These are phyloP conservation scores for Myodes glareolus DNA, from an alignment of 2,113 vertebrate genomes.

Conservation along the genomic window DNA sequence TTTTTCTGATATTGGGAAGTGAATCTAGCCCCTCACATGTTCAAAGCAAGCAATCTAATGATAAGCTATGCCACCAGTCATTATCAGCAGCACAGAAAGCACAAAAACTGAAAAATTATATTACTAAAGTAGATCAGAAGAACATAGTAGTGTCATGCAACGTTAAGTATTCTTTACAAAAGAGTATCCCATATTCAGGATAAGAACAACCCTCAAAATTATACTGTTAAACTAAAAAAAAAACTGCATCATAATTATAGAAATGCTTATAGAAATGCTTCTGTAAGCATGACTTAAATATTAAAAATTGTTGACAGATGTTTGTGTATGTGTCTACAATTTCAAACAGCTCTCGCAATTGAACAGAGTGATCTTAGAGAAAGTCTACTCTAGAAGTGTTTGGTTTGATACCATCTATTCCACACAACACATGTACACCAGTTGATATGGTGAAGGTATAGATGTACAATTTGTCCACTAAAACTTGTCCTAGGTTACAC, in stretches of 20 bases:
- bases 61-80: too few relatives aligned
- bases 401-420: not conserved
- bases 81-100: not conserved
- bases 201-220: not conserved
- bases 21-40: not conserved
- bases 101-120: not conserved
- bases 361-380: not conserved
- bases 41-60: not conserved
- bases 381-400: not conserved
- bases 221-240: slow-evolving; percentile 14
- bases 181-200: not conserved
- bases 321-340: not conserved
- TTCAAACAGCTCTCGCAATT: not conserved
- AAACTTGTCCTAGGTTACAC: not conserved
- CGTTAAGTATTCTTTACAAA: not conserved
- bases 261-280: too few relatives aligned
- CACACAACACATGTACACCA: not conserved
- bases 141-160: not conserved
- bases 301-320: not conserved
- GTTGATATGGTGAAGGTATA: not conserved
- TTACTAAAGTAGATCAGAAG: not conserved
- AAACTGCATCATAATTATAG: not conserved
- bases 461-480: not conserved
- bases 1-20: not conserved
- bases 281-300: not conserved